Base-by-base conservation (phyloP, 2,113 vertebrate species). In the Ciconia boyciana region DNA sequence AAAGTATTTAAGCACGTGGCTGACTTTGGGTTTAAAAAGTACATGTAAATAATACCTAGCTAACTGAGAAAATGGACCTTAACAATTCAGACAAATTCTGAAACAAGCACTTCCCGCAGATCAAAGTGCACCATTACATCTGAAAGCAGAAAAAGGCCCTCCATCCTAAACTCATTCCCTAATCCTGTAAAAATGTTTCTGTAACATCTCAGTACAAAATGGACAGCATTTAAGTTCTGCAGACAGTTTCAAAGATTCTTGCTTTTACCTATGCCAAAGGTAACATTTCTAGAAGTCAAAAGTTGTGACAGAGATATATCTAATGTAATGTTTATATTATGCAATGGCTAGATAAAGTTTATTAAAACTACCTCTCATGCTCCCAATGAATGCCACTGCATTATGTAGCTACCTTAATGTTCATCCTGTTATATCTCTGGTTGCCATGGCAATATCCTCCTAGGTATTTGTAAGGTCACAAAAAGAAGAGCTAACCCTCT, bases 391-490 rank as follows among this genome's bases (percentile, higher is more conserved):
- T 83, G 77, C 94, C 84, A 79, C 90, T 93, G 87, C 94, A 97
- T 97, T 96, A 97, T 95, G 95, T 94, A 98, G 96, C 97, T 96
- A 92, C 97, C 96, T 96, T 97, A 96, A 96, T 95, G 96, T 94
- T 97, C 97, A 96, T 97, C 96, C 97, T 95, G 88, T 98, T 97
- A 97, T 94, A 97, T 93, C 96, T 95, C 80, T 72, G 61, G 99
- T 99, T 99, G 98, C 99, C 98, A 99, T 99, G 97, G 99, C 98
- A 98, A 99, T 98, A 98, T 98, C 97, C 98, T 99, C 98, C 96
- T 96, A 98, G 98, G 98, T 98, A 98, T 99, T 98, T 98, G 97
- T 99, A 98, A 99, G 99, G 99, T 99, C 99, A 99, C 98, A 96
- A 97, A 98, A 98, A 95, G 98, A 98, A 98, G 97, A 93, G 97